Base-by-base conservation (phyloP, 64 coral and sea anemone genomes). In the Montipora foliosa region DNA sequence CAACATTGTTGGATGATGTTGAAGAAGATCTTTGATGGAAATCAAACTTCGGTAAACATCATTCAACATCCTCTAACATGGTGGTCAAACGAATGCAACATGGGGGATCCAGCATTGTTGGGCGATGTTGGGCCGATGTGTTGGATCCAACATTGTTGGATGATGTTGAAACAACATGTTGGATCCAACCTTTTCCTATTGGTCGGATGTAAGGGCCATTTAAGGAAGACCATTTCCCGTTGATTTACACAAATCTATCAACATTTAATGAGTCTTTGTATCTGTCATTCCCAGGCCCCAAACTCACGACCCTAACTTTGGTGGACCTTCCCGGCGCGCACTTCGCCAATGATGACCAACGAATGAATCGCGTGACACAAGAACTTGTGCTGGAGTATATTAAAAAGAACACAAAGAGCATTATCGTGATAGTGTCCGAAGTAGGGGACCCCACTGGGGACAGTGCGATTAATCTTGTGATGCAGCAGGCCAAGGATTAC, bases 361-460 rank as follows among this genome's bases (percentile, higher is more conserved):
- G 80, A 80, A 96, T 96, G 91, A 93, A 93, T 44, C 25, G 47
- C 13, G 95, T 86, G 13, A 96, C 95, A 19, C 87, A 90, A 69
- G 11, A 69, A 16, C 46, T 96, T 3, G 95, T 96, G 0, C 67
- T 96, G 20, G 95, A 96, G 22, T 96, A 96, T 67, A 96, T 96
- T 52, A 70, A 96, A 87, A 77, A 94, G 6, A 96, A 96, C 82
- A 81, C 78, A 5, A 93, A 96, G 21, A 96, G 95, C 76, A 93
- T 96, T 75, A 86, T 96, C 25, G 95, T 96, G 24, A 96, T 96
- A 24, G 95, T 96, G 25, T 96, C 95, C 13, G 90, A 96, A 78
- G 95, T 96, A 22, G 91, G 95, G 58, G 95, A 96, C 88, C 95
- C 95, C 3, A 96, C 95, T 4, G 95, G 95, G 0, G 95, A 96